These are phyloP conservation scores for Brachyalestes nurse DNA, from an alignment of 2,797 vertebrate species.

Conservation along the genomic window DNA sequence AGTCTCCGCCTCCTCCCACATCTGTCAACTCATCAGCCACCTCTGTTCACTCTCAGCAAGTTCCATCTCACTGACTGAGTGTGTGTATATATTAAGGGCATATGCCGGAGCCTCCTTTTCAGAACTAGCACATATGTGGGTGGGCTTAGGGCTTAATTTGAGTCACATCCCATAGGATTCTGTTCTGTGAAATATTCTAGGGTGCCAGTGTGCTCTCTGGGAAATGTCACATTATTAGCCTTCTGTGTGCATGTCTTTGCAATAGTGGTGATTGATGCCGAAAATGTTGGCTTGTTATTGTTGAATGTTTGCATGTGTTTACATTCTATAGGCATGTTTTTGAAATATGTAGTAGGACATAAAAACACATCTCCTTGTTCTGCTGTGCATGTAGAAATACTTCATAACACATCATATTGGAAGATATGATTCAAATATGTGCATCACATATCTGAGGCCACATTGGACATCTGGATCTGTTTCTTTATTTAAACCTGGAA, in stretches of 20 bases:
- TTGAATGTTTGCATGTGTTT: background rate
- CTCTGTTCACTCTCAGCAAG: slow-evolving; percentile 21
- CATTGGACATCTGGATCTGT: too few relatives aligned
- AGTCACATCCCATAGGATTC: background rate
- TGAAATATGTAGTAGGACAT: too few relatives aligned
- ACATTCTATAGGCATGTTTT: too few relatives aligned
- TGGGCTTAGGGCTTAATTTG: slow-evolving; percentile 2
- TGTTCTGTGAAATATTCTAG: background rate
- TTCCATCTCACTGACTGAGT: slow-evolving; percentile 19
- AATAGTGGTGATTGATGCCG: background rate
- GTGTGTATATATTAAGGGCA: slow-evolving; percentile 13
- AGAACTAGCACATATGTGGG: slow-evolving; percentile 23
- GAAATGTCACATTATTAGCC: slow-evolving; percentile 6
- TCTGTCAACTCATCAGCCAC: slow-evolving; percentile 29
- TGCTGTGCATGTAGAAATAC: too few relatives aligned
- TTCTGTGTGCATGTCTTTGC: background rate
- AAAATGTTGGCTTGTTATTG: background rate
- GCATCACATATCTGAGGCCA: too few relatives aligned
- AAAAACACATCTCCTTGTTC: background rate
- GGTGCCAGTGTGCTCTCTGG: slow-evolving; percentile 8
- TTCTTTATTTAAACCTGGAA: too few relatives aligned
- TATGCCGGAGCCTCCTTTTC: background rate
- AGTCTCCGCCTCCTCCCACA: background rate
- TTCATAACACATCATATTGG: too few relatives aligned
- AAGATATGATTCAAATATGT: too few relatives aligned